phyloP scores from a whole-genome alignment of 2,797 vertebrate species.

The Melanogrammus aeglefinus region DNA sequence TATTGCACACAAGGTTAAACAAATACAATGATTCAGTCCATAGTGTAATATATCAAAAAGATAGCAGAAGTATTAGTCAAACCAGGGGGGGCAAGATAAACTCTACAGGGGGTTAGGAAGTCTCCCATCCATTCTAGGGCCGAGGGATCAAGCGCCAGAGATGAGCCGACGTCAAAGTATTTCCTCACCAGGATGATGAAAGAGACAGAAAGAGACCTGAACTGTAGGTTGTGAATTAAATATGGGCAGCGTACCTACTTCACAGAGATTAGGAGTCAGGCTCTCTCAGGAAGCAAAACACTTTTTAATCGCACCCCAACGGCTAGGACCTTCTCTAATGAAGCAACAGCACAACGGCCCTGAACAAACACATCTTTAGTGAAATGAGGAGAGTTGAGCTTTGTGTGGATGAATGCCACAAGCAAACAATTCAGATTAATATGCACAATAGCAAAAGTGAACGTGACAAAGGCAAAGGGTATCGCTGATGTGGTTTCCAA shows the following conservation, averaged over 20 bases:
- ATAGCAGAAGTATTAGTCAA: not conserved
- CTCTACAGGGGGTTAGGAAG: slow-evolving; percentile 12
- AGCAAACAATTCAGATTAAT: too few species aligned
- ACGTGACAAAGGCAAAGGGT: too few species aligned
- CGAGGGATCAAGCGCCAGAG: slow-evolving; percentile 25
- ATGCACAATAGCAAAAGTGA: too few species aligned
- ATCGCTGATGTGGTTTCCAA: too few species aligned
- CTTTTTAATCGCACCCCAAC: not conserved
- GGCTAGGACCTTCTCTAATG: slow-evolving; percentile 5
- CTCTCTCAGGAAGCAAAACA: slow-evolving; percentile 15
- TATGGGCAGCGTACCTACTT: not conserved
- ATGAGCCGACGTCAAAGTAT: slow-evolving; percentile 30
- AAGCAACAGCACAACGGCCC: too few species aligned
- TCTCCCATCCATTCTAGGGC: slow-evolving; percentile 1
- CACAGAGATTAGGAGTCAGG: not conserved
- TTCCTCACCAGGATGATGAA: slow-evolving; percentile 32
- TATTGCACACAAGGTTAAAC: not conserved
- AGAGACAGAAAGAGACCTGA: slow-evolving; percentile 38
- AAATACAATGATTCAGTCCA: not conserved
- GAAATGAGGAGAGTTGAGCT: too few species aligned
- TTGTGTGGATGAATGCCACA: too few species aligned
- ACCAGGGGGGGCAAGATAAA: not conserved
- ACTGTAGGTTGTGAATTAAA: slow-evolving; percentile 28
- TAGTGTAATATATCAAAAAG: not conserved
- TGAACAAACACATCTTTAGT: too few species aligned